A percentile compares a stretch with the other conserved stretches of the same genome.
phyloP scores from a whole-genome alignment of 2,113 vertebrate genomes.

The Malurus cyaneus region DNA sequence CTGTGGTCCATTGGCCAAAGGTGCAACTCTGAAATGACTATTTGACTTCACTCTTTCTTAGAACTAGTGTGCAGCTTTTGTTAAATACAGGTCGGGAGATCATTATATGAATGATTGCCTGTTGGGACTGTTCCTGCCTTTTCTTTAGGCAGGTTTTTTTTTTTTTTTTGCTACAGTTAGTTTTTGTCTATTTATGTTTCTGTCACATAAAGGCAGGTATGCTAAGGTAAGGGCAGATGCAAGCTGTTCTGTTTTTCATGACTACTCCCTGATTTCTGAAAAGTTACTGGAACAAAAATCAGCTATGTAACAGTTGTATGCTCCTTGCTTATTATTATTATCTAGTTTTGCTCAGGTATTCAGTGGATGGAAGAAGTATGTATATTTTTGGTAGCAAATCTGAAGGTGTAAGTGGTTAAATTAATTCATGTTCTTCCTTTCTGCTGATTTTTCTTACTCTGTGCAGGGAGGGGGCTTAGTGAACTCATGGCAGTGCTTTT shows the following conservation, averaged over 20 bases:
- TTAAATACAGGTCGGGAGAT: constrained; percentile 40
- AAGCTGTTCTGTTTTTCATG: not conserved
- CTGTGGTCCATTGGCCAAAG: constrained; percentile 2
- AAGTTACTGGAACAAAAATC: not conserved
- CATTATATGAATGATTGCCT: constrained; percentile 13
- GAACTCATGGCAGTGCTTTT: not conserved
- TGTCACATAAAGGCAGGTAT: not conserved
- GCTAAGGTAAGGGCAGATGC: not conserved
- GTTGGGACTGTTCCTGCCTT: not conserved
- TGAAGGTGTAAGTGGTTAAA: not conserved
- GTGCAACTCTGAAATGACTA: constrained; percentile 1
- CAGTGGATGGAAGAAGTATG: not conserved
- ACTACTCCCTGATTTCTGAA: not conserved
- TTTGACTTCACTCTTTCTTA: constrained; percentile 1
- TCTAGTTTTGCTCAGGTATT: not conserved
- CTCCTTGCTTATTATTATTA: not conserved
- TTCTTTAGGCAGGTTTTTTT: not conserved
- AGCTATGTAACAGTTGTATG: not conserved
- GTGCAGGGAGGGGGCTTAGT: not conserved
- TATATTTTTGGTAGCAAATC: not conserved
- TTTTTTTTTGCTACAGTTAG: not conserved
- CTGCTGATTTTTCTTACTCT: not conserved
- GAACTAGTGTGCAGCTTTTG: not conserved
- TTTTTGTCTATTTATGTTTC: constrained; percentile 42
- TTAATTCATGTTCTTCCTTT: not conserved